Base-by-base conservation (phyloP, 1,140 invertebrate species). In the Drosophila funebris region DNA sequence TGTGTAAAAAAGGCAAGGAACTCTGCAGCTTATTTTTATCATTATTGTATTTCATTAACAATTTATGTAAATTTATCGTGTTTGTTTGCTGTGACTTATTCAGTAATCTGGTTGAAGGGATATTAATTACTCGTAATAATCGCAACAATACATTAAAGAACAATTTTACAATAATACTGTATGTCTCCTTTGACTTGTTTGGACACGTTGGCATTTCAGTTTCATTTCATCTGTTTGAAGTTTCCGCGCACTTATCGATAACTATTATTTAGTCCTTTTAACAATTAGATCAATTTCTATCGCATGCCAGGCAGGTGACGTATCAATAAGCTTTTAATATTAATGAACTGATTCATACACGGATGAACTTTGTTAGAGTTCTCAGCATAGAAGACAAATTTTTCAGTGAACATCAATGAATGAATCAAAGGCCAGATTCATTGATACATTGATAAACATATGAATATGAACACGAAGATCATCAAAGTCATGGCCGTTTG, bases 401-500 rank as follows among this genome's bases (percentile, higher is more conserved):
- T n/a, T n/a, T n/a, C n/a, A n/a, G n/a, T n/a, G n/a, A n/a, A n/a
- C n/a, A n/a, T n/a, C n/a, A n/a, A n/a, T n/a, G n/a, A n/a, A 43
- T 13, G 3, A 50, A 57, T 56, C 50, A 71, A 33, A 43, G 61
- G 24, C 52, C 50, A 29, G 62, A 50, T 72, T 72, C 53, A 67
- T 67, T 67, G 41, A 60, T 33, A 36, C 41, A 8, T 13, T 39
- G 22, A 24, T 36, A 20, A 27, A 13, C 37, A 29, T 61, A 57
- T 53, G 57, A 39, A 60, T 60, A 31, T n/a, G n/a, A n/a, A 27
- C 24, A 60, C 27, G 2, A 43, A 29, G 57, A 62, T 37, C 61
- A 64, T 50, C 68, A 64, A 71, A 64, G 61, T 64, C 66, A 69
- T 44, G 66, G 66, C 66, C 66, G 20, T 14, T 29, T 52, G 37